Base-by-base conservation (phyloP, 1,140 invertebrate species). In the Pomacea maculata region DNA sequence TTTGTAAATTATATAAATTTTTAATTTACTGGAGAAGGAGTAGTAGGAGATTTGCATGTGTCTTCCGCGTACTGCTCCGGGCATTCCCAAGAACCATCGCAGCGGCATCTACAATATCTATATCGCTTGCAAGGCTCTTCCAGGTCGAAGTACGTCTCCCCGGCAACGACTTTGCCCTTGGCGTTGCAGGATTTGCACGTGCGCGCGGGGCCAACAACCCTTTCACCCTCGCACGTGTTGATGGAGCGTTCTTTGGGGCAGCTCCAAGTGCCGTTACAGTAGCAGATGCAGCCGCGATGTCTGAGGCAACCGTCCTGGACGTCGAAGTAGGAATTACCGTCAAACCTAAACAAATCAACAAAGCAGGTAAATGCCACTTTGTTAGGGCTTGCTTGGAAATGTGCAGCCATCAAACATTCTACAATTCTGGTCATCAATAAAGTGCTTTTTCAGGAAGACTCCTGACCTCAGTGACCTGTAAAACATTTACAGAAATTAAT, bases 41-140 rank as follows among this genome's bases (percentile, higher is more conserved):
- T 76, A 2, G 29, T 25, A 15, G 79, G 78, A 29, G 76, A 76
- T 57, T 68, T 77, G 78, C 87, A 88, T 7, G 84, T 77, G 79
- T 87, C 82, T 77, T 78, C 78, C 19, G 80, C 83, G 55, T 75
- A 83, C 21, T 80, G 76, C 17, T 78, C 61, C 12, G 86, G 83
- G 79, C 87, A 88, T 12, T 83, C 76, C 85, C 86, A 88, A 14
- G 81, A 79, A 6, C 87, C 87, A 67, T 88, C 82, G 25, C 85
- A 87, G 11, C 75, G 72, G 52, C 87, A 88, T 2, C 80, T 57
- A 71, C 85, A 88, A 34, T 86, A 73, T 74, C 81, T 80, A 75
- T 85, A 86, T 63, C 83, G 63, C 52, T 78, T 82, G 68, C 87
- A 88, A 6, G 79, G 83, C 57, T 86, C 82, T 14, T 71, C 78